These are phyloP conservation scores for Bombyx mandarina DNA, from an alignment of 1,140 invertebrate genomes.

Conservation along the genomic window DNA sequence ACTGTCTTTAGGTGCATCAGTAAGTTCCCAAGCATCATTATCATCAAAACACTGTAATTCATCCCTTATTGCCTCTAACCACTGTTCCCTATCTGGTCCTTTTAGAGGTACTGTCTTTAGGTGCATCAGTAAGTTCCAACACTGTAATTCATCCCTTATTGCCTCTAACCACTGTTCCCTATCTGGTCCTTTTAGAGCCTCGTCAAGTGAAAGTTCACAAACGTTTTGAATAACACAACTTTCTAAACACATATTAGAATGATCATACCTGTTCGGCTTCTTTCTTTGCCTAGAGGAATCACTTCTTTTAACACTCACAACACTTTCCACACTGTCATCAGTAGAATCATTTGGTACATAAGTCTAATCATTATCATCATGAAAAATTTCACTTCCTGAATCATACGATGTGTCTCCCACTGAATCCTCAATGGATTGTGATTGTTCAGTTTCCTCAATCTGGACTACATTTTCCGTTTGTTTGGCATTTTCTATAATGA, in stretches of 20 bases:
- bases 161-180: too few species aligned
- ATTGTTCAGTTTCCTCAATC: too few species aligned
- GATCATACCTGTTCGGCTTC: slow-evolving; percentile 7
- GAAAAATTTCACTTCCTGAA: neutral
- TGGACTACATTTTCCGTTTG: too few species aligned
- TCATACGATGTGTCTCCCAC: too few species aligned
- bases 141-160: slow-evolving; percentile 18
- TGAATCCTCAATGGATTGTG: neutral
- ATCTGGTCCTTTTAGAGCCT: too few species aligned
- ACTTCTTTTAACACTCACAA: neutral
- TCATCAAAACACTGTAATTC: slow-evolving; percentile 23
- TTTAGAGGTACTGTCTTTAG: slow-evolving; percentile 6
- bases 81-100: slow-evolving; percentile 18
- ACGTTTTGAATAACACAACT: too few species aligned
- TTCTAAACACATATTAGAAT: neutral
- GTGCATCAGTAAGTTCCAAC: slow-evolving; percentile 17
- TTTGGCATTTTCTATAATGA: neutral
- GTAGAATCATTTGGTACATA: too few species aligned
- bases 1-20: slow-evolving; percentile 9
- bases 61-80: slow-evolving; percentile 14
- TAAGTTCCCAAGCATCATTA: slow-evolving; percentile 20
- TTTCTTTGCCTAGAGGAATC: neutral
- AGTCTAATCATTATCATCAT: neutral
- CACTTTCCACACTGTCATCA: neutral
- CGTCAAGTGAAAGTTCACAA: too few species aligned